Evolutionary conservation across 2,888 invertebrate genomes (phyloP).

Genomic region (Rhagonycha lutea): DNA sequence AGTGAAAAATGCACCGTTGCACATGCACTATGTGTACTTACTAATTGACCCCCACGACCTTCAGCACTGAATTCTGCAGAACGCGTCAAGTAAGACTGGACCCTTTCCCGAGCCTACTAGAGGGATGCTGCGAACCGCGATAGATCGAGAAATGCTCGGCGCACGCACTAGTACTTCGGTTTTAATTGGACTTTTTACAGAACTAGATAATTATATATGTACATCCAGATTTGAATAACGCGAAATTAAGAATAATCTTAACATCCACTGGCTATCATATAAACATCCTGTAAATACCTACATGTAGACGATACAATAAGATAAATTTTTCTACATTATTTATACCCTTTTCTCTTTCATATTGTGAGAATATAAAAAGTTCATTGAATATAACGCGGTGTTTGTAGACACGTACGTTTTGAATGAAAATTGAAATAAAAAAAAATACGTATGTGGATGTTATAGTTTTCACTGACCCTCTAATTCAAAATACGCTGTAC

Average conservation of each 20-base stretch:
- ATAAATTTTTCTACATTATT: not conserved
- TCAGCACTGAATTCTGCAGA: conserved; percentile 47
- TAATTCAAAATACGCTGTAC: too few relatives aligned
- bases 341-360: not conserved
- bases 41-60: conserved; percentile 47
- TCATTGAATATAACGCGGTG: not conserved
- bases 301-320: not conserved
- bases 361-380: not conserved
- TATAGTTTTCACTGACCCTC: too few relatives aligned
- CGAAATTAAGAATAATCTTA: not conserved
- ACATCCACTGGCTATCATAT: not conserved
- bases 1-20: conserved; percentile 39
- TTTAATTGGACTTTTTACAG: conserved; percentile 56
- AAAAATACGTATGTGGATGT: too few relatives aligned
- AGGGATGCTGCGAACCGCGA: conserved; percentile 55
- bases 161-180: conserved; percentile 56
- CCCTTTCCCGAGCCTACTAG: conserved; percentile 49
- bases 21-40: conserved; percentile 42
- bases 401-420: not conserved
- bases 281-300: not conserved
- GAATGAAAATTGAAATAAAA: not conserved
- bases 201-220: conserved; percentile 18
- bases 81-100: conserved; percentile 54
- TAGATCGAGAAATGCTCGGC: conserved; percentile 56
- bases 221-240: not conserved